Evolutionary conservation across 2,888 invertebrate species (phyloP).

Genomic region (Drosophila kanekoi): DNA sequence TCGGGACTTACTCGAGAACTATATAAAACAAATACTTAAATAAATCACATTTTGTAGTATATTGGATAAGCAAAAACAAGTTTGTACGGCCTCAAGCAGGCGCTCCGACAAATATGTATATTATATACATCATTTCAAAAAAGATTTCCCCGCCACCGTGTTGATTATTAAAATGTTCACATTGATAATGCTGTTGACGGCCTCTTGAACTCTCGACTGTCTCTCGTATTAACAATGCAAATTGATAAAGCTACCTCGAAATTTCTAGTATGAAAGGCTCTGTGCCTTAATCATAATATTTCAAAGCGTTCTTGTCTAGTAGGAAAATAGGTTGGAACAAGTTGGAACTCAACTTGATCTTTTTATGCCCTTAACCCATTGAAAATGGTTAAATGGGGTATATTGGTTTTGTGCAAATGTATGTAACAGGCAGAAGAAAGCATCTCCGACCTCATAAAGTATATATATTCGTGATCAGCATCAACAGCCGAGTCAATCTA

Average conservation of each 20-base stretch:
- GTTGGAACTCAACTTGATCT: too few relatives aligned
- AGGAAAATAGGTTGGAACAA: too few relatives aligned
- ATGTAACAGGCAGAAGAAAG: too few relatives aligned
- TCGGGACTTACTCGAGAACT: conserved; percentile 7
- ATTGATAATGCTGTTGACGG: conserved; percentile 42
- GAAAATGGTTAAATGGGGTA: too few relatives aligned
- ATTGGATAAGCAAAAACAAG: conserved; percentile 17
- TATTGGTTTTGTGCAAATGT: too few relatives aligned
- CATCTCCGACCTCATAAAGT: too few relatives aligned
- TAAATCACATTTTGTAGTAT: background rate
- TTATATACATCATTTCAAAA: background rate
- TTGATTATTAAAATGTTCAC: conserved; percentile 4
- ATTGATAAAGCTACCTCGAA: conserved; percentile 54
- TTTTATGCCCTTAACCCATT: too few relatives aligned
- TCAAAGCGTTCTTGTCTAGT: too few relatives aligned
- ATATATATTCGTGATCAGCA: too few relatives aligned
- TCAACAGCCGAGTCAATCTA: too few relatives aligned
- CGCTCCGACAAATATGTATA: background rate
- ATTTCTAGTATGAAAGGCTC: too few relatives aligned
- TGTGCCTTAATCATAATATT: too few relatives aligned
- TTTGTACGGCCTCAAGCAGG: conserved; percentile 5
- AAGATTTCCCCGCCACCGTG: conserved; percentile 7
- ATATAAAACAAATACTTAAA: background rate
- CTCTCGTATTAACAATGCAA: conserved; percentile 39
- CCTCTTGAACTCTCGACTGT: conserved; percentile 51